These are phyloP conservation scores for Lepidurus packardi DNA, from an alignment of 1,140 invertebrate genomes.

Conservation along the genomic window DNA sequence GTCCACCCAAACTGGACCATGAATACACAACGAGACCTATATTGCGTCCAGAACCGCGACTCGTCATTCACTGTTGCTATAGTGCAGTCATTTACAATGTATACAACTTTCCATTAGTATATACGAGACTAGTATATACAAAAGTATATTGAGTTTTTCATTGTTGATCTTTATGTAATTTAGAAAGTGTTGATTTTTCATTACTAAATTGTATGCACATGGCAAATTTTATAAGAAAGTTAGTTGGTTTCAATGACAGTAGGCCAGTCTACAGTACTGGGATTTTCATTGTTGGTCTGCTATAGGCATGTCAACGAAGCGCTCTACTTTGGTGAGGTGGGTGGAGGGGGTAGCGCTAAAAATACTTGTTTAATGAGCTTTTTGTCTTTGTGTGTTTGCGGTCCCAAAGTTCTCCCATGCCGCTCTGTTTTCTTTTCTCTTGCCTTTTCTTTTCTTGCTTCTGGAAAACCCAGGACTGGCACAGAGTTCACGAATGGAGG, in stretches of 20 bases:
- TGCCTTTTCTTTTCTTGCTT: neutral
- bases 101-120: too few species aligned
- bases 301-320: neutral
- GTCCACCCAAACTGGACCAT: neutral
- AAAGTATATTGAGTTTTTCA: too few species aligned
- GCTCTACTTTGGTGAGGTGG: neutral
- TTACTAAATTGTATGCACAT: too few species aligned
- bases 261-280: too few species aligned
- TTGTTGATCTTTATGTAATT: too few species aligned
- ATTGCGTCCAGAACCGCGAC: neutral
- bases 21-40: conserved; percentile 2
- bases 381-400: conserved; percentile 21
- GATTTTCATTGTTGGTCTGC: neutral
- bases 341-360: neutral
- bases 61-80: neutral
- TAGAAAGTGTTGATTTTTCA: too few species aligned
- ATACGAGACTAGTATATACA: too few species aligned
- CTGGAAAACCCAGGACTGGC: neutral
- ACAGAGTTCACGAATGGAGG: neutral
- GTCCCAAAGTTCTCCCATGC: neutral
- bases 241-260: too few species aligned
- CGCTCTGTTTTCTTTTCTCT: conserved; percentile 10
- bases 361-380: conserved; percentile 11
- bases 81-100: too few species aligned
- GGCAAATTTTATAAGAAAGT: too few species aligned